Evolutionary conservation across 2,797 vertebrate genomes (phyloP).

Genomic region (Hapalemur alaotrensis): DNA sequence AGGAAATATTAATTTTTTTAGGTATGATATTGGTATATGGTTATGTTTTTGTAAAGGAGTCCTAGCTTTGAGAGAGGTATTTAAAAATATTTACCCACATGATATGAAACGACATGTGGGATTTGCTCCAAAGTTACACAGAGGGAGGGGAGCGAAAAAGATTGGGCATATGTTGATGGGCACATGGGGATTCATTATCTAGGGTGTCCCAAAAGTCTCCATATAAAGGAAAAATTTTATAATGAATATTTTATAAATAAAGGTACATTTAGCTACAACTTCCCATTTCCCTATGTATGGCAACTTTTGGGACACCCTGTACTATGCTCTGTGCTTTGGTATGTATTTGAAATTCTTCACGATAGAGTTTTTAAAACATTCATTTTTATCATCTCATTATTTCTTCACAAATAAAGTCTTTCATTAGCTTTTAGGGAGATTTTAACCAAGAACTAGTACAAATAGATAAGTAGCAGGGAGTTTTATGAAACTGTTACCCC

Average conservation of each 20-base stretch:
- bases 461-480: background rate
- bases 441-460: background rate
- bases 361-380: background rate
- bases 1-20: constrained; percentile 18
- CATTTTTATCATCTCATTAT: background rate
- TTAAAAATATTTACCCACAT: background rate
- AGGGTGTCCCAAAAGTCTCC: no score
- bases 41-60: background rate
- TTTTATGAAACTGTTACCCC: background rate
- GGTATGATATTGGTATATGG: background rate
- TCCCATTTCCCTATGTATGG: no score
- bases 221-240: no score
- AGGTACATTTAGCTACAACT: no score
- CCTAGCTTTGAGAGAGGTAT: background rate
- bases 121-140: constrained; percentile 15
- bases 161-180: background rate
- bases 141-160: background rate
- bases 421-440: constrained; percentile 15
- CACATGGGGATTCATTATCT: background rate
- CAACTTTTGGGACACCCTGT: no score
- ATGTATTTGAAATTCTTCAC: background rate
- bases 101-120: background rate
- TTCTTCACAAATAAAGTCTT: constrained; percentile 3
- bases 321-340: background rate
- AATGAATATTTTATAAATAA: no score